Base-by-base conservation (phyloP, 2,113 vertebrate genomes). In the Meleagris gallopavo region DNA sequence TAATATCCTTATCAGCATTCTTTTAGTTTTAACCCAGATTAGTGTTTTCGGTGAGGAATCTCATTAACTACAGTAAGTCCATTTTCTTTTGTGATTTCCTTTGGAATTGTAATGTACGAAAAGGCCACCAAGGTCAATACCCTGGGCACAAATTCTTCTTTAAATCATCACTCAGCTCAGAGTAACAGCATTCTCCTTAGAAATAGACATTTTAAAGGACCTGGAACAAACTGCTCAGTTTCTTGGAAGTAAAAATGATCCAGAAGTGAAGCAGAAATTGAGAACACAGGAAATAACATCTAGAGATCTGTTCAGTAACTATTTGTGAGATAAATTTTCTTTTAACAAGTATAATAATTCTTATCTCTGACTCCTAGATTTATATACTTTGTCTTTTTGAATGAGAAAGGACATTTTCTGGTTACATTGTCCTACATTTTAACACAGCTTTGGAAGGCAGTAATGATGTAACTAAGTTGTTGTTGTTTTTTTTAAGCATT, bases 1-100 rank as follows among this genome's bases (percentile, higher is more conserved):
- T 98, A 98, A 98, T 98, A 97, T 98, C 97, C 98, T 98, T 98
- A 98, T 98, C 98, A 98, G 97, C 94, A 96, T 98, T 98, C 98
- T 98, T 97, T 98, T 97, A 98, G 97, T 98, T 99, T 98, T 98
- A 98, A 97, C 97, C 97, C 98, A 97, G 97, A 98, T 98, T 98
- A 97, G 97, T 98, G 98, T 98, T 98, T 98, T 98, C 96, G 88
- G 96, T 95, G 95, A 95, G 88, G 97, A 94, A 98, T 98, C 98
- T 98, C 90, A 94, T 98, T 98, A 98, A 98, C 98, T 97, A 97
- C 94, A 96, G 96, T 96, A 86, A 97, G 92, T 90, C 96, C 97
- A 94, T 98, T 97, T 94, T 91, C 95, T 98, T 98, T 97, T 97
- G 97, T 97, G 98, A 97, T 97, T 98, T 98, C 97, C 98, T 98